phyloP scores from a whole-genome alignment of 2,888 invertebrate genomes.

The Napeogenes sylphis region DNA sequence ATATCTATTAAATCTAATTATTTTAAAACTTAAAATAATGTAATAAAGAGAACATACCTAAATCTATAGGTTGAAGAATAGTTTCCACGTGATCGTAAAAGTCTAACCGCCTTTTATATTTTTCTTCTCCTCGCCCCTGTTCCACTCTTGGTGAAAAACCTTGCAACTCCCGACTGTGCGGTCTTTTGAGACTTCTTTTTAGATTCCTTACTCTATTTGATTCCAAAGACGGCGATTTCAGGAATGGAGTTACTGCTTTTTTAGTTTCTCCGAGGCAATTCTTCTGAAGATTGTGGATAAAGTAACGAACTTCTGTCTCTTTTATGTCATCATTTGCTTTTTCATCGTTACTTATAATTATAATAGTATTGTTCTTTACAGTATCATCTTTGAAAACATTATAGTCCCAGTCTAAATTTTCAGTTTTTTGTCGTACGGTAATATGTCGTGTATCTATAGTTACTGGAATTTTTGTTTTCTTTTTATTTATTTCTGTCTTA shows the following conservation, averaged over 20 bases:
- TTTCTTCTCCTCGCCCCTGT: slow-evolving; percentile 40
- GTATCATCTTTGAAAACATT: slow-evolving; percentile 45
- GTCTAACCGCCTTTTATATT: slow-evolving; percentile 43
- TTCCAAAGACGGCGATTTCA: slow-evolving; percentile 38
- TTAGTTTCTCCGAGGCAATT: slow-evolving; percentile 32
- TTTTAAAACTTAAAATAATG: background rate
- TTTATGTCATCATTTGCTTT: slow-evolving; percentile 17
- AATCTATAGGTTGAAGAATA: slow-evolving; percentile 43
- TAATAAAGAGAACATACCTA: slow-evolving; percentile 44
- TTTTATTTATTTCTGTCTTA: slow-evolving; percentile 22
- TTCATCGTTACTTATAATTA: slow-evolving; percentile 45
- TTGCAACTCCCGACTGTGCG: slow-evolving; percentile 61
- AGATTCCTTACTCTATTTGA: slow-evolving; percentile 52
- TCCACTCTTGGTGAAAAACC: slow-evolving; percentile 46
- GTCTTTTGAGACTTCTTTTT: slow-evolving; percentile 61
- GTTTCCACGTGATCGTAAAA: slow-evolving; percentile 43
- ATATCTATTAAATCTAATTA: background rate
- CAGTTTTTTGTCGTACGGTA: slow-evolving; percentile 42
- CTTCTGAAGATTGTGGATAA: slow-evolving; percentile 31
- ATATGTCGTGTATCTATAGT: slow-evolving; percentile 45
- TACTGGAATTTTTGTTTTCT: slow-evolving; percentile 28
- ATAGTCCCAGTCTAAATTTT: slow-evolving; percentile 47
- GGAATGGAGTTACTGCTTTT: slow-evolving; percentile 43
- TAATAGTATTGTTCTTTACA: slow-evolving; percentile 31
- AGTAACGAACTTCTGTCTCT: slow-evolving; percentile 26